Evolutionary conservation across 1,140 invertebrate species (phyloP).

Genomic region (Lordiphosa clarofinis): DNA sequence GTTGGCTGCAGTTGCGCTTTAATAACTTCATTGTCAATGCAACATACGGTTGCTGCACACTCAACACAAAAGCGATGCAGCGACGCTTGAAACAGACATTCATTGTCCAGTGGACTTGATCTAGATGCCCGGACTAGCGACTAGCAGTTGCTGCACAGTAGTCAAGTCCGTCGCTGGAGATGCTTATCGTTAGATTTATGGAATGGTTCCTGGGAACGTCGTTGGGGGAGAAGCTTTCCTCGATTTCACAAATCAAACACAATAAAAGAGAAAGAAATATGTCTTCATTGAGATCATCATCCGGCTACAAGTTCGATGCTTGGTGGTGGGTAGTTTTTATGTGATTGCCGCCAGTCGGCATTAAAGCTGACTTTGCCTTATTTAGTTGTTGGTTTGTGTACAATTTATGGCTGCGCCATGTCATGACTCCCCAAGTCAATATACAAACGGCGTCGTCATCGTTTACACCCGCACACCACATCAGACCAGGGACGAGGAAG

Average conservation of each 20-base stretch:
- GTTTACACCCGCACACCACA: constrained; percentile 56
- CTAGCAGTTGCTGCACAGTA: constrained; percentile 36
- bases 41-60: constrained; percentile 39
- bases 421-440: constrained; percentile 42
- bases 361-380: constrained; percentile 67
- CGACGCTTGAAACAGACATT: constrained; percentile 30
- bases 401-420: constrained; percentile 39
- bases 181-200: constrained; percentile 46
- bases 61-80: constrained; percentile 24
- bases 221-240: constrained; percentile 11
- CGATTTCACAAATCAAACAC: constrained; percentile 66
- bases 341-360: constrained; percentile 44
- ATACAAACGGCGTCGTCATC: constrained; percentile 24
- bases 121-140: constrained; percentile 24
- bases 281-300: constrained; percentile 73
- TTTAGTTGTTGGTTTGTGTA: constrained; percentile 50
- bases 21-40: constrained; percentile 77
- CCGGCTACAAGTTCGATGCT: constrained; percentile 64
- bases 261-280: constrained; percentile 27
- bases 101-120: constrained; percentile 55
- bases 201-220: constrained; percentile 17
- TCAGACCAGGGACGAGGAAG: constrained; percentile 13
- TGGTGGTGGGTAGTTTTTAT: constrained; percentile 72
- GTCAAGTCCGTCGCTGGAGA: constrained; percentile 22
- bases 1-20: constrained; percentile 57